Base-by-base conservation (phyloP, 2,888 invertebrate genomes). In the Polydrusus tereticollis region DNA sequence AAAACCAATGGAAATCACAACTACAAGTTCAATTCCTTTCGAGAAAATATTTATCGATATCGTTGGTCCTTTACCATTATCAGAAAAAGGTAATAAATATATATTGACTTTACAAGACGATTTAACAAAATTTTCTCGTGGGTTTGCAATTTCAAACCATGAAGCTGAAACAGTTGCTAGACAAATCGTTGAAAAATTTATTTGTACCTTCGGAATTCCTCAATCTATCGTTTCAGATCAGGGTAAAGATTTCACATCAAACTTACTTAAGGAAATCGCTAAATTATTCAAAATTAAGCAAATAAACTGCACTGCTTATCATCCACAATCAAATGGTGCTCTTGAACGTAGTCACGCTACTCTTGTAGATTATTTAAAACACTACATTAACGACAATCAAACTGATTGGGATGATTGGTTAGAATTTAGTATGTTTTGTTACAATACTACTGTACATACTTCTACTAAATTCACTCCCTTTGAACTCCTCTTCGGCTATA, bases 181-280 rank as follows among this genome's bases (percentile, higher is more conserved):
- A 14, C 43, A 71, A 26, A 68, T 85, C 1, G 50, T 81, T 80
- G 57, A 81, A n/a, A 77, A 82, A 52, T 81, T 83, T 45, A 81
- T 83, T n/a, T 58, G 29, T n/a, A 10, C 14, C 1, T 83, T 83
- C 69, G 83, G 84, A 8, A 81, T 63, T n/a, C 83, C 85, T 0
- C 79, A 82, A 73, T 63, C 55, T 5, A 78, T 84, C 33, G 59
- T 85, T 0, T 80, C 84, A 0, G 85, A 86, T 71, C 81, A 82
- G 79, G 85, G 76, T n/a, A 18, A 29, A 43, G 77, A 79, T 62
- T 77, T 78, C 38, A 76, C 52, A 0, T 78, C 80, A 10, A 75
- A 78, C 6, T 12, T 82, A 29, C 59, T 84, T 1, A 80, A 80
- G 72, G 71, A 82, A 58, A 29, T 80, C 6, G 67, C 76, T 0